Conservation (phyloP, 2,888 invertebrate species). For the Epinotia demarniana region DNA sequence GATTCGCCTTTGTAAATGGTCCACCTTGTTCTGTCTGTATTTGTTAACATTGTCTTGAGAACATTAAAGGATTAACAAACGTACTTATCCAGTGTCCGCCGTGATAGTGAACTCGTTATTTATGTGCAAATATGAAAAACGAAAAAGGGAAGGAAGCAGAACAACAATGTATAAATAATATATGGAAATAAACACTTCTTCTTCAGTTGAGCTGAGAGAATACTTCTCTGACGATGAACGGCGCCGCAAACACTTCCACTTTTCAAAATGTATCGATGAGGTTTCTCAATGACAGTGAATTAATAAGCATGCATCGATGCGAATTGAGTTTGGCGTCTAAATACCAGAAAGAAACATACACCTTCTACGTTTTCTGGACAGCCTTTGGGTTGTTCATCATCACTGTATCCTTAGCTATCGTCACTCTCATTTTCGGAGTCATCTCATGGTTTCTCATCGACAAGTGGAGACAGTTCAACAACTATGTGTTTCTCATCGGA, state of each 20-base stretch:
- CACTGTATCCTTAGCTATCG: neutral
- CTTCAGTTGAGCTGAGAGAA: neutral
- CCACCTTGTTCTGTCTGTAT: too few species aligned
- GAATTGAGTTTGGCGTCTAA: neutral
- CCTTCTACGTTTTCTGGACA: slow-evolving; percentile 1
- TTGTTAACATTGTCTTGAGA: too few species aligned
- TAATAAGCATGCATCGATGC: neutral
- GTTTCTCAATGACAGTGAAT: neutral
- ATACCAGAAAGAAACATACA: neutral
- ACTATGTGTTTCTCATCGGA: slow-evolving; percentile 14
- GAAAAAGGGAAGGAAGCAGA: too few species aligned
- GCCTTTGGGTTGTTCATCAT: neutral
- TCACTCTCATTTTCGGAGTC: slow-evolving; percentile 22
- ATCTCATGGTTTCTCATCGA: slow-evolving; percentile 7
- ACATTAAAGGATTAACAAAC: too few species aligned
- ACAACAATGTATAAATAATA: too few species aligned
- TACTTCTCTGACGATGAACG: neutral
- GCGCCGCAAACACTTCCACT: too few species aligned
- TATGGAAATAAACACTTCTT: too few species aligned
- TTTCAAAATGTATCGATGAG: too few species aligned
- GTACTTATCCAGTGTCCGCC: too few species aligned
- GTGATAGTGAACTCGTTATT: too few species aligned
- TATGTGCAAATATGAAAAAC: too few species aligned
- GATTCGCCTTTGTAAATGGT: too few species aligned
- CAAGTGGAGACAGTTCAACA: slow-evolving; percentile 23